Evolutionary conservation across 2,888 invertebrate species (phyloP).

Genomic region (Campopleginae sp.): DNA sequence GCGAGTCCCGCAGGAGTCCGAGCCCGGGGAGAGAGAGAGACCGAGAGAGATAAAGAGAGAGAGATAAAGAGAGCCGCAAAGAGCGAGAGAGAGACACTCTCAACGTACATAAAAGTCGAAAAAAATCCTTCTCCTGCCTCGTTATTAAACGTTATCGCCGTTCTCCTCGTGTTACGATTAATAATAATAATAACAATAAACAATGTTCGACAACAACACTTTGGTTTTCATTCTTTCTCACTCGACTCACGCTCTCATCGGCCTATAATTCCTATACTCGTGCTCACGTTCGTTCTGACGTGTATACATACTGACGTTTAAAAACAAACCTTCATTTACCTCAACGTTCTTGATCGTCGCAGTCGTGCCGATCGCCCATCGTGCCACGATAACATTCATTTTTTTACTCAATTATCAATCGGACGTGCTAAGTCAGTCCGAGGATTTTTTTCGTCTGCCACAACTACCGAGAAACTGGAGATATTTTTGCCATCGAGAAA

Average conservation of each 20-base stretch:
- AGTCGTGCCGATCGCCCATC: slow-evolving; percentile 19
- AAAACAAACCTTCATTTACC: slow-evolving; percentile 15
- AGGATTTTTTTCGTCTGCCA: slow-evolving; percentile 18
- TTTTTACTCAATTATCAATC: slow-evolving; percentile 11
- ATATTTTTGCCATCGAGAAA: slow-evolving; percentile 15
- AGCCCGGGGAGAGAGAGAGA: slow-evolving; percentile 62
- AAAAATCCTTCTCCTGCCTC: slow-evolving; percentile 59
- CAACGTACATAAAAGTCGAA: slow-evolving; percentile 42
- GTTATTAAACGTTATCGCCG: slow-evolving; percentile 42
- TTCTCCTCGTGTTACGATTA: slow-evolving; percentile 50
- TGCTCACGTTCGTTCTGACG: slow-evolving; percentile 50
- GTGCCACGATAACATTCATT: slow-evolving; percentile 44
- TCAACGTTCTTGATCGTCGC: not conserved
- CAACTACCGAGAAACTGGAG: slow-evolving; percentile 18
- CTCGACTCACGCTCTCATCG: slow-evolving; percentile 51
- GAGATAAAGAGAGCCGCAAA: slow-evolving; percentile 14
- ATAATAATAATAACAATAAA: slow-evolving; percentile 20
- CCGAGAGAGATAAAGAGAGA: slow-evolving; percentile 21
- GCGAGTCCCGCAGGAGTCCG: slow-evolving; percentile 70
- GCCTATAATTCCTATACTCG: slow-evolving; percentile 42
- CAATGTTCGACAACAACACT: slow-evolving; percentile 24
- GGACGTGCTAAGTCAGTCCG: slow-evolving; percentile 39
- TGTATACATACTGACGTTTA: slow-evolving; percentile 25
- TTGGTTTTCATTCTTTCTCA: slow-evolving; percentile 42
- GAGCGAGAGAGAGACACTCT: slow-evolving; percentile 26